A percentile compares a stretch with the other conserved stretches of the same genome.
Evolutionary conservation across 1,140 invertebrate species (phyloP).

Genomic region (Yoshiicerus persimilis): DNA sequence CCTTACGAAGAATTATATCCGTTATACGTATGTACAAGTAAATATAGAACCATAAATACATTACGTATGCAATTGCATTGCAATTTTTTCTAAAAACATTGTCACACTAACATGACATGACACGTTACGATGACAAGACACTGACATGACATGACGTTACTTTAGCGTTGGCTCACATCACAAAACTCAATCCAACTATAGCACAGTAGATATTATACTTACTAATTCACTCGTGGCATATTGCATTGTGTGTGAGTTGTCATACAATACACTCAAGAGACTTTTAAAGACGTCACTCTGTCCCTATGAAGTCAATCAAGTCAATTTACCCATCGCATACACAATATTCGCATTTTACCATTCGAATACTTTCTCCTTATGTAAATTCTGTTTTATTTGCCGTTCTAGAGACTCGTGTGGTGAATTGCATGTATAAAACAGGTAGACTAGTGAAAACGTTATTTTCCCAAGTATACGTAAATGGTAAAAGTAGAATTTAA

Average conservation of each 20-base stretch:
- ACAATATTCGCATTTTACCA: no score
- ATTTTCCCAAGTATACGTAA: not conserved
- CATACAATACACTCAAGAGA: not conserved
- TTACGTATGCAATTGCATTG: not conserved
- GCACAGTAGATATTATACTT: not conserved
- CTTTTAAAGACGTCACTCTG: not conserved
- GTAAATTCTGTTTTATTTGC: not conserved
- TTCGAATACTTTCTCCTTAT: not conserved
- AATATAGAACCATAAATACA: not conserved
- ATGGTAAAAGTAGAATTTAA: not conserved
- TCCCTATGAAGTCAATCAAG: conserved; percentile 1
- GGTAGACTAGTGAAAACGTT: no score
- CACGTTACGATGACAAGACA: not conserved
- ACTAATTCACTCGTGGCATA: not conserved
- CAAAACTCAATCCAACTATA: not conserved
- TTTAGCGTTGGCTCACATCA: not conserved
- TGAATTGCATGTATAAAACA: no score
- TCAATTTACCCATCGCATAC: no score
- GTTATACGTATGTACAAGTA: not conserved
- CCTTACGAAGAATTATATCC: not conserved
- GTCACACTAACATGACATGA: not conserved
- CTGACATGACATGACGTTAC: not conserved
- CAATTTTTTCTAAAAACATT: not conserved
- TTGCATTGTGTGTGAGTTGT: not conserved
- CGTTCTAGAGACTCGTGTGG: not conserved